Evolutionary conservation across 2,797 vertebrate genomes (phyloP).

Genomic region (Diplodus puntazzo): DNA sequence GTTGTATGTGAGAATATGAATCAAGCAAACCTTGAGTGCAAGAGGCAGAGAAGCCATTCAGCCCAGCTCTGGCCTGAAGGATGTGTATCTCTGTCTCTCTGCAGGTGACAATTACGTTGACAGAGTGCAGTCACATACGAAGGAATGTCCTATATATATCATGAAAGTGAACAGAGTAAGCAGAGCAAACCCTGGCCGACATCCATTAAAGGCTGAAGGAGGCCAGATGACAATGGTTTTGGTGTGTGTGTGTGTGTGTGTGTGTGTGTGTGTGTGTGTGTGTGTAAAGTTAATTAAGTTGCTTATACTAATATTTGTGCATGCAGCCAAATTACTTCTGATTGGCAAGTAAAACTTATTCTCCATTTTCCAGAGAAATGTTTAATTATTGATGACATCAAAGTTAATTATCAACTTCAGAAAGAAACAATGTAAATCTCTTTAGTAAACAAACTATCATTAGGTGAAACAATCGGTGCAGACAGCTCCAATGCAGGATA

Average conservation of each 20-base stretch:
- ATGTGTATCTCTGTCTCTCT: slow-evolving; percentile 44
- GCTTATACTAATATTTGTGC: too few species aligned
- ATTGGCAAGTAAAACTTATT: too few species aligned
- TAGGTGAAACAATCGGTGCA: too few species aligned
- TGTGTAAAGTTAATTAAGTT: too few species aligned
- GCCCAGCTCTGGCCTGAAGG: slow-evolving; percentile 33
- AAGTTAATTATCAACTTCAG: too few species aligned
- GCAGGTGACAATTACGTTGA: slow-evolving; percentile 60
- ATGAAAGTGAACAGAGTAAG: slow-evolving; percentile 45
- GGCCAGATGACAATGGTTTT: not conserved
- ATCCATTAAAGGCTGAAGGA: slow-evolving; percentile 1
- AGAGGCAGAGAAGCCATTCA: slow-evolving; percentile 14
- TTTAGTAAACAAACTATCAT: too few species aligned
- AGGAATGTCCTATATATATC: slow-evolving; percentile 47
- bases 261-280: not conserved
- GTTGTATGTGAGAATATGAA: slow-evolving; percentile 37
- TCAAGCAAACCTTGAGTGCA: slow-evolving; percentile 48
- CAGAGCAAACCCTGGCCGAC: slow-evolving; percentile 10
- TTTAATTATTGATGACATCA: too few species aligned
- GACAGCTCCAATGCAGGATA: too few species aligned
- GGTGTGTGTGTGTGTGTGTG: not conserved
- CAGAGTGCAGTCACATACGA: slow-evolving; percentile 39
- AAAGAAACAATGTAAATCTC: too few species aligned
- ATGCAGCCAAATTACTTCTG: too few species aligned
- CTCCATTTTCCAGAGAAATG: too few species aligned